phyloP scores from a whole-genome alignment of 2,888 invertebrate species.

The Rhyacophila evoluta region DNA sequence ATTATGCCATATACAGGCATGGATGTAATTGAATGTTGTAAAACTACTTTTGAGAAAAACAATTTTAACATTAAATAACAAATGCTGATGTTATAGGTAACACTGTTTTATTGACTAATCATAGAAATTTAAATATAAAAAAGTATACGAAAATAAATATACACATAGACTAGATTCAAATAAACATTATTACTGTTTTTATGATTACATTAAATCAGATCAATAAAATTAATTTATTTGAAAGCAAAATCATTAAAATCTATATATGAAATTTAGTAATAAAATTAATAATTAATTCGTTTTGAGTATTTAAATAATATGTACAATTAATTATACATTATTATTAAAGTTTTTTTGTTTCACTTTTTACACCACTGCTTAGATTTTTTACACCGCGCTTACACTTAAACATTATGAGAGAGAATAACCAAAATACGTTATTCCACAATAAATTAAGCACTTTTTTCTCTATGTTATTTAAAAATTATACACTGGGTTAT shows the following conservation, averaged over 20 bases:
- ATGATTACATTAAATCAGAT: constrained; percentile 31
- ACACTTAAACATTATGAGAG: background rate
- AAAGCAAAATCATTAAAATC: constrained; percentile 13
- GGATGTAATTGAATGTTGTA: background rate
- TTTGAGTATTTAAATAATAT: constrained; percentile 5
- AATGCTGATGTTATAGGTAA: constrained; percentile 32
- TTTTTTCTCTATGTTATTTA: background rate
- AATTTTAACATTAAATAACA: background rate
- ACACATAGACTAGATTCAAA: constrained; percentile 48
- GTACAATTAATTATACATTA: constrained; percentile 20
- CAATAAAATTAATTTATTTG: constrained; percentile 20
- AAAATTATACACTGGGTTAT: constrained; percentile 14
- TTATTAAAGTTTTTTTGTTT: constrained; percentile 16
- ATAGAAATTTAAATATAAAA: constrained; percentile 17
- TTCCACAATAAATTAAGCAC: constrained; percentile 9
- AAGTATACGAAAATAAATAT: constrained; percentile 39
- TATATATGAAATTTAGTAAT: background rate
- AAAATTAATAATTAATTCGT: constrained; percentile 10
- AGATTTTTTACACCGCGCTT: background rate
- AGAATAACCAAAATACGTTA: background rate
- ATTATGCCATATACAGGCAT: background rate
- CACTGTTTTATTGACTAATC: constrained; percentile 48
- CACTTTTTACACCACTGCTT: constrained; percentile 16
- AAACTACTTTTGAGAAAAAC: background rate
- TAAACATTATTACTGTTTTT: constrained; percentile 40